Percentiles rank a stretch among this genome's conserved stretches.
Conservation (phyloP, 2,797 vertebrate species). For the Periparus ater region DNA sequence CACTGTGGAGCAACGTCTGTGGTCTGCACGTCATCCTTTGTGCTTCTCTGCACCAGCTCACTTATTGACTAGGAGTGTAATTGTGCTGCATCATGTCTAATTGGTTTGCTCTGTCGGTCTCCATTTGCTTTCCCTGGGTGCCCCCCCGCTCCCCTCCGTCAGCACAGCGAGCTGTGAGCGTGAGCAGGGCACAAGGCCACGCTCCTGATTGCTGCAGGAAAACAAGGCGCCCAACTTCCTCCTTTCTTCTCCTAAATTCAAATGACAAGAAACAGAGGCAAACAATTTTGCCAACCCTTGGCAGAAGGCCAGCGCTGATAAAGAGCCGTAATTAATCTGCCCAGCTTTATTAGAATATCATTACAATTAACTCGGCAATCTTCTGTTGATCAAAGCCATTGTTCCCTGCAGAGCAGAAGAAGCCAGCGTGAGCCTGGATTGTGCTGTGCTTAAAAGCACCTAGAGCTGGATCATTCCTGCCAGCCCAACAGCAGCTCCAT, state of each 20-base stretch:
- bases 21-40: neutral
- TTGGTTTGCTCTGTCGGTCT: conserved; percentile 35
- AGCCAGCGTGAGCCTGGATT: neutral
- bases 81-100: conserved; percentile 38
- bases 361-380: conserved; percentile 70
- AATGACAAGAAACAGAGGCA: conserved; percentile 70
- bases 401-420: conserved; percentile 57
- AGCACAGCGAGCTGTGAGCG: neutral
- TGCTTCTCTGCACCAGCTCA: neutral
- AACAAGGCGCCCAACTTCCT: conserved; percentile 37
- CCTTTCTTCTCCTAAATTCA: conserved; percentile 67
- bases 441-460: neutral
- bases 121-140: neutral
- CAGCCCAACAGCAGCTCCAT: neutral
- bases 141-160: neutral
- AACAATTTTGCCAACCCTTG: conserved; percentile 65
- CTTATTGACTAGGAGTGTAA: conserved; percentile 15
- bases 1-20: neutral
- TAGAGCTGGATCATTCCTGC: neutral
- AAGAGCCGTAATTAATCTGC: conserved; percentile 71
- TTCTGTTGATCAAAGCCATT: conserved; percentile 69
- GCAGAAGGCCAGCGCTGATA: conserved; percentile 63
- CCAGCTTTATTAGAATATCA: conserved; percentile 73
- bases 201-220: conserved; percentile 7
- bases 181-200: neutral